A percentile compares a stretch with the other conserved stretches of the same genome.
Evolutionary conservation across 2,888 invertebrate species (phyloP).

Genomic region (Pollenia angustigena): DNA sequence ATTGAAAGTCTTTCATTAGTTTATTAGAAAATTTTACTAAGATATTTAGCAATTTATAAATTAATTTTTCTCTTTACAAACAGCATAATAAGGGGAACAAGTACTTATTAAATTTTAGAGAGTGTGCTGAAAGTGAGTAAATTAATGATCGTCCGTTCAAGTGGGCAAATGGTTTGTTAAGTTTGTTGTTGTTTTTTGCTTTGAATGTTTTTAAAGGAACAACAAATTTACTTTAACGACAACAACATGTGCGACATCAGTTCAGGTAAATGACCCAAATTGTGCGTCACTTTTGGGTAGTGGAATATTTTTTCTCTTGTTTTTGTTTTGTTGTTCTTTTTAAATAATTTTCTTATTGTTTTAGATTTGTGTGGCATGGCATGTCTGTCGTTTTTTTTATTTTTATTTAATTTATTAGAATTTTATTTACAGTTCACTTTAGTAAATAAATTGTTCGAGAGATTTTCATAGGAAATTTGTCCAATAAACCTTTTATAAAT

Average conservation of each 20-base stretch:
- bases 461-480: neutral
- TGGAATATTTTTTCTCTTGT: conserved; percentile 15
- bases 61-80: neutral
- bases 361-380: conserved; percentile 5
- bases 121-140: conserved; percentile 42
- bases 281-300: conserved; percentile 66
- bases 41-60: conserved; percentile 1
- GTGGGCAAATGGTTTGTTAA: neutral
- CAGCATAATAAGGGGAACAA: neutral
- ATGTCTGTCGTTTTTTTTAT: conserved; percentile 30
- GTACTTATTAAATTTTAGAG: conserved; percentile 31
- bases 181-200: conserved; percentile 8
- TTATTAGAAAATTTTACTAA: neutral
- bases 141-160: neutral
- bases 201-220: neutral
- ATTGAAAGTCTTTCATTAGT: neutral
- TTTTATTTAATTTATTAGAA: conserved; percentile 44
- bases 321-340: neutral
- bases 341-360: conserved; percentile 40
- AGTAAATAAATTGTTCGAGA: conserved; percentile 1
- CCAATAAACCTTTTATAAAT: too few relatives aligned
- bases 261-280: conserved; percentile 76
- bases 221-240: conserved; percentile 26
- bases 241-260: conserved; percentile 59
- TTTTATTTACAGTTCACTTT: conserved; percentile 38